Percentiles rank a stretch among this genome's conserved stretches.
These are phyloP conservation scores for Pseudococcus jackbeardsleyi DNA, from an alignment of 2,888 invertebrate genomes.

Conservation along the genomic window DNA sequence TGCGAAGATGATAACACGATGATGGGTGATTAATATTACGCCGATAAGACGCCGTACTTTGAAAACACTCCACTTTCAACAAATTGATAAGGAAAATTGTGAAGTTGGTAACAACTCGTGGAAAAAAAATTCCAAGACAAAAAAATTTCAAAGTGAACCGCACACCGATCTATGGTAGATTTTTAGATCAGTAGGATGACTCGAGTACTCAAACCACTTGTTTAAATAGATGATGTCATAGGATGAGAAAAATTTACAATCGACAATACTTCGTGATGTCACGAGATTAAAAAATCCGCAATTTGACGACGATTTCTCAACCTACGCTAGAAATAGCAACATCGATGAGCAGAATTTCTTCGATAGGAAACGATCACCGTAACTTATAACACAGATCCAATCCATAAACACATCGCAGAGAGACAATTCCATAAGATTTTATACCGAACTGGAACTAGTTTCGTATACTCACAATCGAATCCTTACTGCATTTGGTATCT, in stretches of 20 bases:
- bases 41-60: not conserved
- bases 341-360: not conserved
- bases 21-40: not conserved
- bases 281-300: not conserved
- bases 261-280: no score
- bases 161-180: not conserved
- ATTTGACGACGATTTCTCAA: not conserved
- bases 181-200: not conserved
- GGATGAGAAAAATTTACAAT: not conserved
- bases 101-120: no score
- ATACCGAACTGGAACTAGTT: not conserved
- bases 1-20: not conserved
- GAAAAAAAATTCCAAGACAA: not conserved
- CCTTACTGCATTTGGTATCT: not conserved
- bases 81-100: not conserved
- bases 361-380: not conserved
- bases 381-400: no score
- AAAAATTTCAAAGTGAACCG: not conserved
- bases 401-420: not conserved
- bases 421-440: not conserved
- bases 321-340: not conserved
- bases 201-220: not conserved
- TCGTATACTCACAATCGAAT: not conserved
- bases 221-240: constrained; percentile 9
- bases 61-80: not conserved